phyloP scores from a whole-genome alignment of 2,888 invertebrate genomes.

The Ditula angustiorana region DNA sequence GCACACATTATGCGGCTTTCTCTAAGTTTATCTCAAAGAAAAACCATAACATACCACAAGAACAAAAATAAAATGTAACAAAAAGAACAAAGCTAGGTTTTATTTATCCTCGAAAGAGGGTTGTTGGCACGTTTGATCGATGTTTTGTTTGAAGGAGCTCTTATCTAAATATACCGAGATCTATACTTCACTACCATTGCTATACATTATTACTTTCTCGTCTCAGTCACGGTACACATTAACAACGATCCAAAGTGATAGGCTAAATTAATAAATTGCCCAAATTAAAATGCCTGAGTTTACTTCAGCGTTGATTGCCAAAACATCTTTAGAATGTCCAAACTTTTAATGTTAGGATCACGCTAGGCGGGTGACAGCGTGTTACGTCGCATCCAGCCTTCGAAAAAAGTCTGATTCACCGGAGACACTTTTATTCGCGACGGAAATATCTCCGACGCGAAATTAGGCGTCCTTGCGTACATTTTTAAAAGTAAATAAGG shows the following conservation, averaged over 20 bases:
- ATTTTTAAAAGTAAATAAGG: constrained; percentile 70
- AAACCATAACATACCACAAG: background rate
- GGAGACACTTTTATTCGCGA: constrained; percentile 75
- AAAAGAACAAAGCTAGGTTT: constrained; percentile 31
- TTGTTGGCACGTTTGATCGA: constrained; percentile 32
- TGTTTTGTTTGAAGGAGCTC: constrained; percentile 30
- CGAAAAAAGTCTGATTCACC: constrained; percentile 78
- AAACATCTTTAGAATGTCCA: constrained; percentile 66
- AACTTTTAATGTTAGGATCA: constrained; percentile 69
- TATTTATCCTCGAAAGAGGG: constrained; percentile 22
- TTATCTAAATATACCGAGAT: constrained; percentile 26
- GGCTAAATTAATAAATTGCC: constrained; percentile 46
- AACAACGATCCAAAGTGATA: constrained; percentile 26
- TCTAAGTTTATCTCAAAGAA: background rate
- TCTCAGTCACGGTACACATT: constrained; percentile 25
- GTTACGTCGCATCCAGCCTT: constrained; percentile 68
- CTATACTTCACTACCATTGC: constrained; percentile 7
- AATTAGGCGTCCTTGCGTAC: constrained; percentile 81
- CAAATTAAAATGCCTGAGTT: constrained; percentile 54
- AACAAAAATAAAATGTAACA: background rate
- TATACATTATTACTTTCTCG: constrained; percentile 24
- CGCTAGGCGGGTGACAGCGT: constrained; percentile 68
- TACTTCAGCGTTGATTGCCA: constrained; percentile 61
- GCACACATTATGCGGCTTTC: background rate
- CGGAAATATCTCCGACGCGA: constrained; percentile 77